A percentile compares a stretch with the other conserved stretches of the same genome.
Evolutionary conservation across 2,888 invertebrate genomes (phyloP).

Genomic region (Hetaerina titia): DNA sequence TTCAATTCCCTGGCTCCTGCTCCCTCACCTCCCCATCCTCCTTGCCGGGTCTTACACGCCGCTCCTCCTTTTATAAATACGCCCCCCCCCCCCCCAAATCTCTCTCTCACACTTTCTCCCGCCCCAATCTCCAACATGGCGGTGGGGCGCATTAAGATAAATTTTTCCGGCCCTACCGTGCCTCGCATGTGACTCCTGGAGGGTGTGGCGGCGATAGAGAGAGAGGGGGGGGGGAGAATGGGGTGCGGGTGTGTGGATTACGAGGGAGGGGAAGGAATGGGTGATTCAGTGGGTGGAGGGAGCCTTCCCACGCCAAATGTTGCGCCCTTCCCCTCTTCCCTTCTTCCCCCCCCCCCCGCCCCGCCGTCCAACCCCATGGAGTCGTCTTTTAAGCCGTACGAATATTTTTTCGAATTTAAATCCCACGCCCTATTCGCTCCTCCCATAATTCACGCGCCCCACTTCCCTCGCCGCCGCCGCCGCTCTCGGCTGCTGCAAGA

Average conservation of each 20-base stretch:
- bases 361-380: neutral
- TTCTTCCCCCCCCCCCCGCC: neutral
- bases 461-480: neutral
- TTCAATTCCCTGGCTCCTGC: neutral
- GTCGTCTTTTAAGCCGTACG: neutral
- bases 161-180: neutral
- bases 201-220: neutral
- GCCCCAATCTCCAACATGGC: neutral
- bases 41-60: neutral
- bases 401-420: slow-evolving; percentile 27
- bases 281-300: neutral
- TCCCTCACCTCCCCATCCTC: neutral
- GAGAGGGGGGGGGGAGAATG: neutral
- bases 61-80: slow-evolving; percentile 20
- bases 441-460: slow-evolving; percentile 18
- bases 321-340: neutral
- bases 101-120: neutral
- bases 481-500: neutral
- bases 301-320: neutral
- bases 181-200: neutral
- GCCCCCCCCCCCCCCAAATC: neutral
- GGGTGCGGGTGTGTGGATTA: neutral
- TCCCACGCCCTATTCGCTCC: neutral
- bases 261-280: neutral
- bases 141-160: neutral